Percentiles rank a stretch among this genome's conserved stretches.
These are phyloP conservation scores for Drosophila ironensis DNA, from an alignment of 1,140 invertebrate species.

Conservation along the genomic window DNA sequence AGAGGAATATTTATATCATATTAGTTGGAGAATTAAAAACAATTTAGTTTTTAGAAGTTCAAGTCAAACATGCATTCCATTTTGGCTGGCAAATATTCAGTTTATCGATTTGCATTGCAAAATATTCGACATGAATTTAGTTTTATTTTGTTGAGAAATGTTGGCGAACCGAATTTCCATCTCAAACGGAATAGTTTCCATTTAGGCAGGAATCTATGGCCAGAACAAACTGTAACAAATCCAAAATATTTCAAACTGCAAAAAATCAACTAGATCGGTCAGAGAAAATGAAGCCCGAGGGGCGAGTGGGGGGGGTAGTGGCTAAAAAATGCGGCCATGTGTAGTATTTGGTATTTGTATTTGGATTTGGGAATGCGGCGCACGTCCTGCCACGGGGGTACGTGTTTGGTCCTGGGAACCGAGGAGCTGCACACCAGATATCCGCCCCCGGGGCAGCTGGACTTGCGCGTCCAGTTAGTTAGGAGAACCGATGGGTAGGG, in stretches of 20 bases:
- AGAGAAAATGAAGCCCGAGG: neutral
- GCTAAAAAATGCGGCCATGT: constrained; percentile 67
- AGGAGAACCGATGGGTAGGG: neutral
- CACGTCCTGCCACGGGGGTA: constrained; percentile 64
- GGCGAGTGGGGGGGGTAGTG: neutral
- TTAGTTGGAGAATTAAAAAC: too few species aligned
- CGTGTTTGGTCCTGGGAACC: constrained; percentile 62
- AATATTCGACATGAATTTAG: constrained; percentile 4
- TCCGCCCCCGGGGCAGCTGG: constrained; percentile 31
- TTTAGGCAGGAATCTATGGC: constrained; percentile 13
- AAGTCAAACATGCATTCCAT: neutral
- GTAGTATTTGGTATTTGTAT: too few species aligned
- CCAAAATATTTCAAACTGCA: constrained; percentile 34
- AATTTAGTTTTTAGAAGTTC: too few species aligned
- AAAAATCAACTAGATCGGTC: constrained; percentile 27
- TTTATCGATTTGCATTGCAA: neutral
- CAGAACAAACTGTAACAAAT: constrained; percentile 41
- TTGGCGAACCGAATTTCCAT: neutral
- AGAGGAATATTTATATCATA: too few species aligned
- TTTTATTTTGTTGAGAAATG: too few species aligned
- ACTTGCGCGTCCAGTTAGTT: constrained; percentile 23
- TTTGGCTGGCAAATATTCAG: neutral
- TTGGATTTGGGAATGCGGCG: constrained; percentile 71
- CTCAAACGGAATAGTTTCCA: constrained; percentile 30
- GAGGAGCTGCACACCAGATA: constrained; percentile 38